These are phyloP conservation scores for Thalassaphorura encarpata DNA, from an alignment of 1,140 invertebrate species.

Conservation along the genomic window DNA sequence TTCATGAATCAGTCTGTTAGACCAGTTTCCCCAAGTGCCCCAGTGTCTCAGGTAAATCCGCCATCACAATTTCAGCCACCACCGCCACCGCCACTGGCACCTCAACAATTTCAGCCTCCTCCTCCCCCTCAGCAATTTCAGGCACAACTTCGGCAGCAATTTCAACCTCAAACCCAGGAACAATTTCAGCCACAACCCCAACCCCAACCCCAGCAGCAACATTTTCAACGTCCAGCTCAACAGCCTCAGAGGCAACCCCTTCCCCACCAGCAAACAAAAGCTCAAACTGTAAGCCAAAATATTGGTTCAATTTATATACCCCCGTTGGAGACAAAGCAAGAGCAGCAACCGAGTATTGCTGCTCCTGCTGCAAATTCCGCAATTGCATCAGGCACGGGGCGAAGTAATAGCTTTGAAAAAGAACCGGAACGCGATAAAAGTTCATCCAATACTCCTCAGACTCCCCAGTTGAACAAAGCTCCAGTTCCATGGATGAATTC, in stretches of 20 bases:
- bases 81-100: neutral
- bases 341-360: slow-evolving; percentile 7
- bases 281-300: slow-evolving; percentile 30
- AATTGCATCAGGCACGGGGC: slow-evolving; percentile 7
- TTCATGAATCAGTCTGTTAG: slow-evolving; percentile 8
- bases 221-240: neutral
- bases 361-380: slow-evolving; percentile 7
- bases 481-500: slow-evolving; percentile 50
- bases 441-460: slow-evolving; percentile 20
- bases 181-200: slow-evolving; percentile 11
- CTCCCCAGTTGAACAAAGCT: slow-evolving; percentile 42
- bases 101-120: neutral
- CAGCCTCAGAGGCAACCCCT: neutral
- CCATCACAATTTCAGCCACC: slow-evolving; percentile 3
- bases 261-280: slow-evolving; percentile 32
- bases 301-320: slow-evolving; percentile 37
- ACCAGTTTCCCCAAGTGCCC: slow-evolving; percentile 7
- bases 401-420: neutral
- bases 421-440: slow-evolving; percentile 11
- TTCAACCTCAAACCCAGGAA: neutral
- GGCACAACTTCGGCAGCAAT: neutral
- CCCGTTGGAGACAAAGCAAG: slow-evolving; percentile 16
- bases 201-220: neutral
- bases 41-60: too few species aligned
- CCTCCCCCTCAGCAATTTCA: neutral